Evolutionary conservation across 2,113 vertebrate genomes (phyloP), one percentile per base, ranked within the genome.

Genomic region (Theristicus caerulescens): DNA sequence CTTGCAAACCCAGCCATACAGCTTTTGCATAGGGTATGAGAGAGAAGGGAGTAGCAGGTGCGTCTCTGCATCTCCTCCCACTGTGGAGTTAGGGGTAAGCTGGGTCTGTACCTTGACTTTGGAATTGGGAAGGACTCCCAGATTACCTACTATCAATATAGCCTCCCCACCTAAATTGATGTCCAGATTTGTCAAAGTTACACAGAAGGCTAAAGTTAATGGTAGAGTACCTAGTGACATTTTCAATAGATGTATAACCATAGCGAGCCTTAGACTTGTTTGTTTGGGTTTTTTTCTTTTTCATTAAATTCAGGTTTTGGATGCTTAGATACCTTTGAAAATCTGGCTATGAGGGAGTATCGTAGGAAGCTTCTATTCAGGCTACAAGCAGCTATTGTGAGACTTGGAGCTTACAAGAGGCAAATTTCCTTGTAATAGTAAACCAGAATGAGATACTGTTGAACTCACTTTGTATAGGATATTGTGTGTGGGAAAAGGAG

Each of bases 361-460:
- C 22, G 38, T 59, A 66, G 64, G 64, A 88, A 86, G 25, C 59
- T 82, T 74, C 55, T 88, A 14, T 88, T 90, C 29, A 71, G 47
- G 69, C 67, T 92, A 42, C 71, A 90, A 83, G 71, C 67, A 93
- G 54, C 59, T 95, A 21, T 93, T 94, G 52, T 64, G 80, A 89
- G 57, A 64, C 61, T 55, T 78, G 38, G 42, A 93, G 69, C 40
- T 95, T 89, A 67, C 55, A 82, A 44, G 89, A 87, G 38, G 52
- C 47, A 67, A 52, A 94, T 89, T 96, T 93, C 78, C 70, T 61
- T 93, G 81, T 93, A 89, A 96, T n/a, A 72, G 86, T 82, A 94
- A 91, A 95, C 59, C 55, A 82, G 84, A 91, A 71, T 57, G 52
- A 89, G 81, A 96, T 87, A 32, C 47, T 87, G 52, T 87, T 95